Conservation (phyloP, 1,140 invertebrate genomes). For the Drosophila kikkawai region DNA sequence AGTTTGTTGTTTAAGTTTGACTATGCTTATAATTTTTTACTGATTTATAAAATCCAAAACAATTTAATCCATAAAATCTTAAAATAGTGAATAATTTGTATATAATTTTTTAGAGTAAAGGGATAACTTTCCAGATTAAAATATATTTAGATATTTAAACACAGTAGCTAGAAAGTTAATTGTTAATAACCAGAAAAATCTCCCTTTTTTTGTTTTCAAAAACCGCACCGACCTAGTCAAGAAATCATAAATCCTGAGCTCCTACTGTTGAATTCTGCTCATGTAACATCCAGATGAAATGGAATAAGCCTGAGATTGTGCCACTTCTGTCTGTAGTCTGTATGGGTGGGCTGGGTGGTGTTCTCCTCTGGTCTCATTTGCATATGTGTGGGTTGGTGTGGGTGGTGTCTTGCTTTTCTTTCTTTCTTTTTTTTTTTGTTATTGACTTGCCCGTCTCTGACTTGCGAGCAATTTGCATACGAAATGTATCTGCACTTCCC, state of each 20-base stretch:
- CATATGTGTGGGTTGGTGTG: slow-evolving; percentile 38
- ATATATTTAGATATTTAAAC: too few species aligned
- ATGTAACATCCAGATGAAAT: slow-evolving; percentile 19
- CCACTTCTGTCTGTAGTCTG: slow-evolving; percentile 9
- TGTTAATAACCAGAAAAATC: too few species aligned
- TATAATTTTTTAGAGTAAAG: too few species aligned
- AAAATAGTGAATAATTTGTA: too few species aligned
- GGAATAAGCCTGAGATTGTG: slow-evolving; percentile 16
- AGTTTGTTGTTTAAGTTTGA: too few species aligned
- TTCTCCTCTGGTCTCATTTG: slow-evolving; percentile 27
- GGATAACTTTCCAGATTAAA: too few species aligned
- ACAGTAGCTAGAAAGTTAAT: too few species aligned
- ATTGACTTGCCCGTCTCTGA: slow-evolving; percentile 47
- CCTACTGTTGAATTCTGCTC: background rate
- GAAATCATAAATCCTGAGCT: slow-evolving; percentile 1
- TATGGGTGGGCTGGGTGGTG: background rate
- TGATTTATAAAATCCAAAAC: too few species aligned
- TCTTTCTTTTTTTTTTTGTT: slow-evolving; percentile 5
- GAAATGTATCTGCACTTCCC: slow-evolving; percentile 50
- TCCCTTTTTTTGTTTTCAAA: too few species aligned
- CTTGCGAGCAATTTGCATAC: slow-evolving; percentile 66
- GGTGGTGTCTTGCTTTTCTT: slow-evolving; percentile 28
- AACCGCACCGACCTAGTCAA: background rate
- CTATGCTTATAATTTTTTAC: too few species aligned
- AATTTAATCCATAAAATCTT: too few species aligned